phyloP scores from a whole-genome alignment of 2,888 invertebrate genomes.

The Myopa testacea region DNA sequence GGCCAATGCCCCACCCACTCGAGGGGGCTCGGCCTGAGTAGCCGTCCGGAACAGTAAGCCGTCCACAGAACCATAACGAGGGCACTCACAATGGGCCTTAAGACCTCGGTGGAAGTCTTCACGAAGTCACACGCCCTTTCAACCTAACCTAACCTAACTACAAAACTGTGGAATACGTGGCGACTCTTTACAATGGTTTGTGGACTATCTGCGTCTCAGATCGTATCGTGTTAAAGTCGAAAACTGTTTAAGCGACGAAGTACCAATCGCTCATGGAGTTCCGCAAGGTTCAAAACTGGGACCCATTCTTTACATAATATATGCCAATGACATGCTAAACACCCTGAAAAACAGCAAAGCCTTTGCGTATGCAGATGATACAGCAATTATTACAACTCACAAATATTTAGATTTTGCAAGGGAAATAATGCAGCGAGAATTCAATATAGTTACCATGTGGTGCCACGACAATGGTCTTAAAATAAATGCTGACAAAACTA shows the following conservation, averaged over 20 bases:
- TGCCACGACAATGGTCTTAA: not conserved
- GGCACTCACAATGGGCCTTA: no score
- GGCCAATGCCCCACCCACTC: no score
- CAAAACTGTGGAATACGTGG: conserved; percentile 19
- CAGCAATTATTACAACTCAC: not conserved
- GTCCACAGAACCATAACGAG: no score
- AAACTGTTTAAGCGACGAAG: not conserved
- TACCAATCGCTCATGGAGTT: not conserved
- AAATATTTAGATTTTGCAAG: not conserved
- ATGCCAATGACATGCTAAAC: not conserved
- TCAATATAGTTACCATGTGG: not conserved
- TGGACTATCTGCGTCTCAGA: conserved; percentile 5
- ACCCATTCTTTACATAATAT: conserved; percentile 5
- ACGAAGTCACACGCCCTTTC: no score
- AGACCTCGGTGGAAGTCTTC: no score
- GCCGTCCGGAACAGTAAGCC: no score
- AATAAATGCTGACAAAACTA: not conserved
- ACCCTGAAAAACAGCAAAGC: not conserved
- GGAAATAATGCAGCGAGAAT: conserved; percentile 5
- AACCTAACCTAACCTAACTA: no score
- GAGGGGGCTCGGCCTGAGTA: no score
- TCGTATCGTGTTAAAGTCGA: conserved; percentile 13
- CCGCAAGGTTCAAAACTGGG: conserved; percentile 22
- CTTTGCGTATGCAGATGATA: conserved; percentile 5
- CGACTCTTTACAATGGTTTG: conserved; percentile 7